Conservation (phyloP, 2,797 vertebrate species). For the Danio jaintianensis region DNA sequence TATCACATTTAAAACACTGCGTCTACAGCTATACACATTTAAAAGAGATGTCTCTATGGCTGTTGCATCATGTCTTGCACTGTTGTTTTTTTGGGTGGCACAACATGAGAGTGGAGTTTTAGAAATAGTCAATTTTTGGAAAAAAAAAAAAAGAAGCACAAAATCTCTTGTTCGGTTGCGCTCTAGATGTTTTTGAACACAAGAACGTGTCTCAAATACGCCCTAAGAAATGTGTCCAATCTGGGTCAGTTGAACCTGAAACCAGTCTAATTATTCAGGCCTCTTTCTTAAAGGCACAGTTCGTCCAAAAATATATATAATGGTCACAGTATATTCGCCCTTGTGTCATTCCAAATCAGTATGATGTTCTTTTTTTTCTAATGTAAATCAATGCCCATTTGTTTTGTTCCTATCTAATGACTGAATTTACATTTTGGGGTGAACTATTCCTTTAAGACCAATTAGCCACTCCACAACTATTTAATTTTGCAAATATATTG, state of each 20-base stretch:
- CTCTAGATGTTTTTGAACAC: slow-evolving; percentile 10
- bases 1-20: not conserved
- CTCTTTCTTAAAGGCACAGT: slow-evolving; percentile 10
- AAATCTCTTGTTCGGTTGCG: not conserved
- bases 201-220: not conserved
- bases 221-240: slow-evolving; percentile 13
- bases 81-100: not conserved
- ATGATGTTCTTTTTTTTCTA: not conserved
- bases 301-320: not conserved
- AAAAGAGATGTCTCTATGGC: not conserved
- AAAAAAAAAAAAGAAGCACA: not conserved
- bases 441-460: not conserved
- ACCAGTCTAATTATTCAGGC: slow-evolving; percentile 16
- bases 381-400: not conserved
- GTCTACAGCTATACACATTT: not conserved
- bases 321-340: not conserved
- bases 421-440: not conserved
- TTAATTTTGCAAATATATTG: not conserved
- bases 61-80: not conserved
- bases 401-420: not conserved
- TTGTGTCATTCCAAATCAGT: not conserved
- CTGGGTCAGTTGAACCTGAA: slow-evolving; percentile 33
- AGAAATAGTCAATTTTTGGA: not conserved
- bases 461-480: not conserved
- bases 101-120: not conserved